Evolutionary conservation across 2,113 vertebrate species (phyloP).

Genomic region (Mesembrinibis cayennensis): DNA sequence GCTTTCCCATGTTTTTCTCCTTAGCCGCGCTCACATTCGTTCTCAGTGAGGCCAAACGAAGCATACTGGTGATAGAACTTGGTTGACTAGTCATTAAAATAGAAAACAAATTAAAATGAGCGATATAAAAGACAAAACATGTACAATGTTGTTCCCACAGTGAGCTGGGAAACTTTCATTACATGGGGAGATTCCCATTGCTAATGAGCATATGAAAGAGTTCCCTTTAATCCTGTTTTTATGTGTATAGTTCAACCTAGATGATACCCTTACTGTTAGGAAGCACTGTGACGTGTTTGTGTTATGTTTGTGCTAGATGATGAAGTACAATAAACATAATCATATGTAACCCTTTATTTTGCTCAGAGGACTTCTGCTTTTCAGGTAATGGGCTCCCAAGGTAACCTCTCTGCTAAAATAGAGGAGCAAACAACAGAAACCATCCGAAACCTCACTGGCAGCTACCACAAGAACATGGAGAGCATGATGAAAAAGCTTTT

Average conservation of each 20-base stretch:
- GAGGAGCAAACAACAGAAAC: slow-evolving; percentile 71
- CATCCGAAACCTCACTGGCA: slow-evolving; percentile 53
- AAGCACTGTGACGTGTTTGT: neutral
- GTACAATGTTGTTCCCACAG: neutral
- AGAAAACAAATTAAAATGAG: slow-evolving; percentile 34
- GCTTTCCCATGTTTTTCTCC: slow-evolving; percentile 17
- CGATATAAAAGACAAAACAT: neutral
- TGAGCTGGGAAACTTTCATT: neutral
- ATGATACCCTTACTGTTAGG: neutral
- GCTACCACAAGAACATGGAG: slow-evolving; percentile 64
- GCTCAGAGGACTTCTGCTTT: slow-evolving; percentile 13
- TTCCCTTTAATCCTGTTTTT: neutral
- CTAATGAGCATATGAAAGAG: slow-evolving; percentile 3
- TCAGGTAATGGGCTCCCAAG: slow-evolving; percentile 80
- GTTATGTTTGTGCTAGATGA: neutral
- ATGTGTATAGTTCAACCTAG: neutral
- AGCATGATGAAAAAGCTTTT: slow-evolving; percentile 65
- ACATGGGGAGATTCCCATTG: neutral
- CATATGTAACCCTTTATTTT: neutral
- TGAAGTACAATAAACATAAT: neutral
- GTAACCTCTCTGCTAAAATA: slow-evolving; percentile 72
- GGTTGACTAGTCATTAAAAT: slow-evolving; percentile 36
- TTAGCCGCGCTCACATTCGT: neutral
- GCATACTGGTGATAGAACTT: neutral
- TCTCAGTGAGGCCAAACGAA: neutral